Evolutionary conservation across 1,140 invertebrate species (phyloP), one percentile per base, ranked within the genome.

Genomic region (Leucophenga varia): DNA sequence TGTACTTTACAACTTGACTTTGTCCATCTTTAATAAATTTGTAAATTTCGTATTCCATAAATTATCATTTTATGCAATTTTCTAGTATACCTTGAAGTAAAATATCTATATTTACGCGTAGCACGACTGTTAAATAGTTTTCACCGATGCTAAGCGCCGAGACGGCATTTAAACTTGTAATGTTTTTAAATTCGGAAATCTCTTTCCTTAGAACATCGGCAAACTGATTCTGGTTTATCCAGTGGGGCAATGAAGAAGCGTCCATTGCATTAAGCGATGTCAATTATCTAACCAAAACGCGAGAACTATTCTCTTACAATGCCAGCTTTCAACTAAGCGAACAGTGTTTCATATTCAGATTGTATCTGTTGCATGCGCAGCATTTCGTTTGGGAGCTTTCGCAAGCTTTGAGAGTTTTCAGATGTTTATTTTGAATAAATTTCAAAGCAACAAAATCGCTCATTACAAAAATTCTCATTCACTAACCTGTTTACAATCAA

Each of bases 171-270:
- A 67, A 61, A n/a, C 46, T 55, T 20, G 47, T 5, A 3, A 70
- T 63, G 1, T 37, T 49, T 20, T 56, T 41, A 50, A 79, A 72
- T 28, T 71, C 44, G 21, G 61, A 55, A n/a, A 56, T 53, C 30
- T 40, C 40, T 3, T 72, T 44, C 25, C 69, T 64, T 3, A 82
- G 46, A 32, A 77, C 43, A 42, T 67, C 72, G 44, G 75, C 52
- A 3, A 76, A 54, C 14, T 78, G 77, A 35, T 76, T 54, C 31
- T 56, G 38, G 52, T 77, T 75, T 30, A 81, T 48, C 79, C 79
- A 80, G 17, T 58, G 18, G 39, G 74, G 74, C 37, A 47, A 14
- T 20, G 36, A 16, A 28, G 22, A 16, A 18, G n/a, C 30, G 10
- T 38, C 9, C 17, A 10, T n/a, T n/a, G 4, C 30, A 10, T 22